Evolutionary conservation across 1,140 invertebrate species (phyloP).

Genomic region (Sitodiplosis mosellana): DNA sequence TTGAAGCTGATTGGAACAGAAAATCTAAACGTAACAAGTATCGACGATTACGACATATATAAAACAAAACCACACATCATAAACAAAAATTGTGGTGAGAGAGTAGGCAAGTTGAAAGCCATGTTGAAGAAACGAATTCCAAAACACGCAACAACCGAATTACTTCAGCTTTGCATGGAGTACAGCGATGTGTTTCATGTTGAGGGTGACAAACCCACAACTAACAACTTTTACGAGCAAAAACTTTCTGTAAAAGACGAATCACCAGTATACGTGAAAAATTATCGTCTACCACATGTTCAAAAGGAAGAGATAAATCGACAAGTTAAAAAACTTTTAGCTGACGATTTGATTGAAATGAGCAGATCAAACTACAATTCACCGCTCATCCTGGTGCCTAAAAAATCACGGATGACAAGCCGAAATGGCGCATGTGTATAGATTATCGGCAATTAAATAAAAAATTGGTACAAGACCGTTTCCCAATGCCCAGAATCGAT

Average conservation of each 20-base stretch:
- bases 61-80: too few relatives aligned
- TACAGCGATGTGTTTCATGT: not conserved
- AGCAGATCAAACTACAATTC: not conserved
- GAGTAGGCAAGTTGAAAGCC: too few relatives aligned
- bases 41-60: too few relatives aligned
- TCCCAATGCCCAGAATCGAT: constrained; percentile 27
- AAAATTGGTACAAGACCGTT: constrained; percentile 8
- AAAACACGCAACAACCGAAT: too few relatives aligned
- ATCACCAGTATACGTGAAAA: not conserved
- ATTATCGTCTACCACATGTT: constrained; percentile 1
- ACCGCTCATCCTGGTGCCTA: not conserved
- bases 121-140: too few relatives aligned
- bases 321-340: not conserved
- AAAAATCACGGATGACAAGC: constrained; percentile 3
- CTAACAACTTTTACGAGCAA: not conserved
- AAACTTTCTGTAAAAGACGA: not conserved
- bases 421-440: constrained; percentile 5
- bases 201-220: not conserved
- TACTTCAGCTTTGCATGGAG: too few relatives aligned
- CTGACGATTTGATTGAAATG: not conserved
- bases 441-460: constrained; percentile 7
- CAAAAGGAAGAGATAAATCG: not conserved
- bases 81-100: too few relatives aligned
- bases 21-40: too few relatives aligned
- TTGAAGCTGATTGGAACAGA: too few relatives aligned